Evolutionary conservation across 2,888 invertebrate species (phyloP).

Genomic region (Perizoma affinitatum): DNA sequence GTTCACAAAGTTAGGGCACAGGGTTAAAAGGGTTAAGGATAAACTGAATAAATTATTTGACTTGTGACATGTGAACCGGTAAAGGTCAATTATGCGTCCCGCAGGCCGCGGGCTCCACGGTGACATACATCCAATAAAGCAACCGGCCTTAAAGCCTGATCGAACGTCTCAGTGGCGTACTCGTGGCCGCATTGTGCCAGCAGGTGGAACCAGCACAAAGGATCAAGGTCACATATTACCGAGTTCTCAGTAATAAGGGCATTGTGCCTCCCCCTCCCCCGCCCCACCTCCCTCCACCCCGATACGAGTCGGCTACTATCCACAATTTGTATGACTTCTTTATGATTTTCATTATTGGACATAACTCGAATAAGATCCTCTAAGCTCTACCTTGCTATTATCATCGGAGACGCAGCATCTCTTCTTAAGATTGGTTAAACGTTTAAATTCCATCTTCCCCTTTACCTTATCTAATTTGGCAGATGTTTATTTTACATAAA

Average conservation of each 20-base stretch:
- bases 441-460: background rate
- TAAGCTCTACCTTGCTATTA: too few relatives aligned
- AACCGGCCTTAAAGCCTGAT: too few relatives aligned
- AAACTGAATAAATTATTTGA: slow-evolving; percentile 12
- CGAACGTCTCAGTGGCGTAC: background rate
- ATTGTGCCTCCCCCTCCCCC: background rate
- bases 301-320: background rate
- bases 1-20: too few relatives aligned
- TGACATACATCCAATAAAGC: background rate
- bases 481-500: slow-evolving; percentile 22
- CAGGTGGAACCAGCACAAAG: slow-evolving; percentile 1
- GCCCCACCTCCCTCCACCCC: background rate
- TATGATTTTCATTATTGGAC: background rate
- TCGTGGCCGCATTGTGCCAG: background rate
- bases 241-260: slow-evolving; percentile 1
- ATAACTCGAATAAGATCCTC: background rate
- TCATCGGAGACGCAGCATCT: too few relatives aligned
- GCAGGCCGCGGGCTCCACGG: background rate
- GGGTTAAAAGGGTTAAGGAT: background rate
- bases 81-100: too few relatives aligned
- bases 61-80: background rate
- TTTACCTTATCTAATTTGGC: slow-evolving; percentile 16
- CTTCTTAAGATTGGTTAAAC: background rate
- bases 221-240: background rate
- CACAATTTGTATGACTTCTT: slow-evolving; percentile 6